These are phyloP conservation scores for Nymphalis io DNA, from an alignment of 1,140 invertebrate species.

Conservation along the genomic window DNA sequence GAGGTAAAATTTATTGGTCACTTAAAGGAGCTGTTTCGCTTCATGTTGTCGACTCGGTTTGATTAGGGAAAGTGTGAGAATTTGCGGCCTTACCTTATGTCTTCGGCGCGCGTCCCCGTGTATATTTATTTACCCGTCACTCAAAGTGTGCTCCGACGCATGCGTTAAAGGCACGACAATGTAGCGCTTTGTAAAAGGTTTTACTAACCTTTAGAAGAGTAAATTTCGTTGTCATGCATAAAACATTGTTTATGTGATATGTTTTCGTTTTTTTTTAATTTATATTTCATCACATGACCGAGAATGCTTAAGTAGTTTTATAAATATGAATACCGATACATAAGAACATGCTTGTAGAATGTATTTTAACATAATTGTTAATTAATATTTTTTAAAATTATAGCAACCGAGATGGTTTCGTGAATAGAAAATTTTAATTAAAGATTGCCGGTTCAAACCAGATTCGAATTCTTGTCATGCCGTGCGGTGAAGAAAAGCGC, in stretches of 20 bases:
- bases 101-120: constrained; percentile 28
- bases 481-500: no score
- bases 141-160: constrained; percentile 58
- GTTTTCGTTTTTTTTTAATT: constrained; percentile 23
- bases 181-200: constrained; percentile 63
- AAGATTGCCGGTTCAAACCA: no score
- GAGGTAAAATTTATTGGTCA: constrained; percentile 39
- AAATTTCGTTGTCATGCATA: constrained; percentile 75
- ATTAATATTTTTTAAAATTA: no score
- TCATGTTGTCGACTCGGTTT: constrained; percentile 48
- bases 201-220: constrained; percentile 64
- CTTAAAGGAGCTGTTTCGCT: constrained; percentile 41
- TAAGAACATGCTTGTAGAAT: no score
- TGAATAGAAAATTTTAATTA: no score
- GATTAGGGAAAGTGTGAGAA: constrained; percentile 67
- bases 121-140: constrained; percentile 74
- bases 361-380: no score
- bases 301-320: not conserved
- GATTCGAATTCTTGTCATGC: no score
- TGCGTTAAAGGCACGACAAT: constrained; percentile 62
- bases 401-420: no score
- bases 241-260: constrained; percentile 57
- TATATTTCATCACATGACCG: not conserved
- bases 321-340: not conserved
- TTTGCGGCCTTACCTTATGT: constrained; percentile 45